phyloP scores from a whole-genome alignment of 1,140 invertebrate species.

The Melipona quadrifasciata region DNA sequence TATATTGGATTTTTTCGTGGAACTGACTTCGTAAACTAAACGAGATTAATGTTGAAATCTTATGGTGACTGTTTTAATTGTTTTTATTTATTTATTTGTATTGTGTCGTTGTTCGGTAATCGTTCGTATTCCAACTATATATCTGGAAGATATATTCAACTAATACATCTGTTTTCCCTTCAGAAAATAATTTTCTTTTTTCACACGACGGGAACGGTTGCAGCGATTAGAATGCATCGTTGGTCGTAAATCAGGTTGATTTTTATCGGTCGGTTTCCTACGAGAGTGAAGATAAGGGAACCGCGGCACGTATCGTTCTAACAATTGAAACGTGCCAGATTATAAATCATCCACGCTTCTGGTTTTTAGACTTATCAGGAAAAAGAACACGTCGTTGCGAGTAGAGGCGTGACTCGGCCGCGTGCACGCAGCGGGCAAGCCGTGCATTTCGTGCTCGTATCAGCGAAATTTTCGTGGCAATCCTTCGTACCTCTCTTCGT shows the following conservation, averaged over 20 bases:
- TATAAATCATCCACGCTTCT: constrained; percentile 49
- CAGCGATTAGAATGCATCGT: constrained; percentile 37
- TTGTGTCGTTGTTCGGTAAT: too few species aligned
- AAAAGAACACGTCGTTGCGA: constrained; percentile 26
- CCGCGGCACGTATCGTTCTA: constrained; percentile 30
- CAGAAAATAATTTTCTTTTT: too few species aligned
- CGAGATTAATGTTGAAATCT: not conserved
- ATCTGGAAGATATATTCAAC: too few species aligned
- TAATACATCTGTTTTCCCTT: not conserved
- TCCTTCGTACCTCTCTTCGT: not conserved
- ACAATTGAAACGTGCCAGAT: constrained; percentile 43
- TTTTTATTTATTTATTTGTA: not conserved
- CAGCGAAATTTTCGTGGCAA: constrained; percentile 20
- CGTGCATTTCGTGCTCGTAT: constrained; percentile 27
- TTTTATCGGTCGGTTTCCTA: constrained; percentile 32
- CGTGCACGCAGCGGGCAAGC: constrained; percentile 32
- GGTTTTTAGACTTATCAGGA: constrained; percentile 42
- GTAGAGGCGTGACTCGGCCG: constrained; percentile 19
- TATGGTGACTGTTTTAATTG: not conserved
- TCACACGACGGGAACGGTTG: not conserved
- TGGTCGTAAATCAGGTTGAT: constrained; percentile 28
- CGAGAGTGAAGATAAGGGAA: constrained; percentile 24
- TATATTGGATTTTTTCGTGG: not conserved
- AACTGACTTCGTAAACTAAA: not conserved
- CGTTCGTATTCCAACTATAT: not conserved